A percentile compares a stretch with the other conserved stretches of the same genome.
phyloP scores from a whole-genome alignment of 2,888 invertebrate genomes.

The Iselma pallidipennis region DNA sequence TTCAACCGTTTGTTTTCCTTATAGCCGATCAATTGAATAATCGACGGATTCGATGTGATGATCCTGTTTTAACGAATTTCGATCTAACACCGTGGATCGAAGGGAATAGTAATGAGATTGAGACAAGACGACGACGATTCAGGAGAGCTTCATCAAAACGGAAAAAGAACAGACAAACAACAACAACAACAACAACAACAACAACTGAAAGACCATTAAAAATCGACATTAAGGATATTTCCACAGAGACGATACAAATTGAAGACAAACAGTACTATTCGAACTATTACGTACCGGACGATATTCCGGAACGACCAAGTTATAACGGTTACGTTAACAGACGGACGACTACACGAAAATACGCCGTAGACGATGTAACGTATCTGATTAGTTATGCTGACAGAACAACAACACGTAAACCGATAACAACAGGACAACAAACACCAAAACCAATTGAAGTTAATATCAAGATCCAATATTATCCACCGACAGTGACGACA shows the following conservation, averaged over 20 bases:
- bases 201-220: constrained; percentile 13
- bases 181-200: constrained; percentile 14
- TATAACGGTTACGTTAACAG: constrained; percentile 12
- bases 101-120: constrained; percentile 28
- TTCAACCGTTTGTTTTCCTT: constrained; percentile 74
- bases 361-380: constrained; percentile 28
- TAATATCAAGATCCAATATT: constrained; percentile 47
- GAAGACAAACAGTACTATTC: constrained; percentile 15
- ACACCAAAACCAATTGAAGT: constrained; percentile 36
- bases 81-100: constrained; percentile 68
- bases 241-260: constrained; percentile 17
- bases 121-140: constrained; percentile 7
- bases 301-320: constrained; percentile 22
- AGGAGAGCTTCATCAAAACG: background rate
- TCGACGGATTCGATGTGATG: constrained; percentile 61
- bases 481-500: constrained; percentile 27
- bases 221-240: constrained; percentile 24
- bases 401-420: constrained; percentile 18
- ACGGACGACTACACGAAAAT: constrained; percentile 7
- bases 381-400: constrained; percentile 31
- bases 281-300: constrained; percentile 1
- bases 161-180: constrained; percentile 13
- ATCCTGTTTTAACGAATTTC: constrained; percentile 59
- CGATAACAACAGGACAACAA: constrained; percentile 2
- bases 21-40: constrained; percentile 65